phyloP scores from a whole-genome alignment of 2,797 vertebrate species.

The Xenopus petersii region DNA sequence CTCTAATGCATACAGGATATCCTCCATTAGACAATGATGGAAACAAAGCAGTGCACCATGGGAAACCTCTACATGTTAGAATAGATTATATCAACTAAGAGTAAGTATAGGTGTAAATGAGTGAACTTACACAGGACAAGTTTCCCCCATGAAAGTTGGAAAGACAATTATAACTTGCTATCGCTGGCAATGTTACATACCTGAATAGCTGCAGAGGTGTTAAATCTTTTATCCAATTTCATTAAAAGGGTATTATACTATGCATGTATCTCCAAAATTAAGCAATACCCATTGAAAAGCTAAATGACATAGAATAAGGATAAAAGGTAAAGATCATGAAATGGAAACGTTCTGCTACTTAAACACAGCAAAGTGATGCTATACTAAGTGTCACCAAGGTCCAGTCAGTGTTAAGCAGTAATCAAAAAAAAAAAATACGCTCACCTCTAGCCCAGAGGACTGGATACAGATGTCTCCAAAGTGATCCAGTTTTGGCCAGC shows the following conservation, averaged over 20 bases:
- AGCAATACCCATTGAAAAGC: conserved; percentile 12
- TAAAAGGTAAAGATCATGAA: background rate
- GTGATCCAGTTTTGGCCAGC: conserved; percentile 82
- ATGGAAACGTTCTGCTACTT: background rate
- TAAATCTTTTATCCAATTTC: conserved; percentile 1
- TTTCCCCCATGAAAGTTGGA: too few relatives aligned
- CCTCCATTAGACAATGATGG: too few relatives aligned
- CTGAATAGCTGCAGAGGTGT: conserved; percentile 7
- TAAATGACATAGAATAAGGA: conserved; percentile 7
- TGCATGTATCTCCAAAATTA: conserved; percentile 6
- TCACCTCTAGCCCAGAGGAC: conserved; percentile 93
- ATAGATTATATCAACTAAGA: too few relatives aligned
- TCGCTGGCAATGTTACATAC: conserved; percentile 8
- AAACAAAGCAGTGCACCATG: too few relatives aligned
- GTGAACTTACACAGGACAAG: too few relatives aligned
- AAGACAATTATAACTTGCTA: background rate
- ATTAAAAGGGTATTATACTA: conserved; percentile 11
- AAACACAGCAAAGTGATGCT: background rate
- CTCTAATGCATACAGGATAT: too few relatives aligned
- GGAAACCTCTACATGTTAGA: too few relatives aligned
- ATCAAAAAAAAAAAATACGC: background rate
- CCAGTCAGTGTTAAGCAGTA: background rate
- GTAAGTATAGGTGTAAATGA: too few relatives aligned
- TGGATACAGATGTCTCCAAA: conserved; percentile 95
- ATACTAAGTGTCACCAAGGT: background rate